phyloP scores from a whole-genome alignment of 2,888 invertebrate genomes.

The Cinara cedri region DNA sequence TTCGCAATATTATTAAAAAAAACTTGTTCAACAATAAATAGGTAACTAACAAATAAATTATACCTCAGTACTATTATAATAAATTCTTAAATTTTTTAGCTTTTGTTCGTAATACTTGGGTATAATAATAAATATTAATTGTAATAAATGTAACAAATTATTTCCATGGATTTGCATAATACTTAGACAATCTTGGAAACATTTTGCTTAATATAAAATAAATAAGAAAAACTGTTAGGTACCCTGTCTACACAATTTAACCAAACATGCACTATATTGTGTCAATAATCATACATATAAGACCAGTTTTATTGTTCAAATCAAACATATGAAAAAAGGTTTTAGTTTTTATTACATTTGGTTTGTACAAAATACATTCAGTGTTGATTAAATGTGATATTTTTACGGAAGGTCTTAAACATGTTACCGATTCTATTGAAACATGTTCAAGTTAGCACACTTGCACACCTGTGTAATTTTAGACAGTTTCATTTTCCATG shows the following conservation, averaged over 20 bases:
- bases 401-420: not conserved
- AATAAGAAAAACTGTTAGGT: not conserved
- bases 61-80: too few relatives aligned
- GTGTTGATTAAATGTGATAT: not conserved
- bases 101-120: too few relatives aligned
- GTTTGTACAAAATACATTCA: conserved; percentile 3
- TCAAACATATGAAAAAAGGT: conserved; percentile 1
- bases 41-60: too few relatives aligned
- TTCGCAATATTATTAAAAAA: too few relatives aligned
- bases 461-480: conserved; percentile 40
- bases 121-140: too few relatives aligned
- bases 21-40: too few relatives aligned
- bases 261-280: not conserved
- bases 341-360: not conserved
- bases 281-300: not conserved
- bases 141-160: not conserved
- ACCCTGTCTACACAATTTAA: not conserved
- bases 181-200: not conserved
- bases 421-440: conserved; percentile 11
- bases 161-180: not conserved
- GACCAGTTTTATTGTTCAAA: conserved; percentile 2
- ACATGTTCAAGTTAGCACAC: conserved; percentile 9
- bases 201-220: not conserved
- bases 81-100: too few relatives aligned
- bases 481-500: not conserved